Evolutionary conservation across 2,113 vertebrate species (phyloP).

Genomic region (Cottus gobio): DNA sequence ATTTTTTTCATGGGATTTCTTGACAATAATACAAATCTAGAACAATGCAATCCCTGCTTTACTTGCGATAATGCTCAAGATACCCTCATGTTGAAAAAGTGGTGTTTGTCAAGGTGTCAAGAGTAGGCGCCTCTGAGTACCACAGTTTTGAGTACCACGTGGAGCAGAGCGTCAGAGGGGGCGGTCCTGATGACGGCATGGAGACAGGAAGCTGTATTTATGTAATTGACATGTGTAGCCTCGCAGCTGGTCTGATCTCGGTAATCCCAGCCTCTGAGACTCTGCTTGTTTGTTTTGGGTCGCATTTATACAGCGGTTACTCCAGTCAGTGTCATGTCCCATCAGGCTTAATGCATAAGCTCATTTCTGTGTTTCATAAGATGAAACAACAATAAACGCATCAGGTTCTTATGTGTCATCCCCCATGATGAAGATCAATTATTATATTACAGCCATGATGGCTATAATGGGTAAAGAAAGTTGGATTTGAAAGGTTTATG

Average conservation of each 20-base stretch:
- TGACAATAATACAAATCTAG: neutral
- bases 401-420: neutral
- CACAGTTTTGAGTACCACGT: neutral
- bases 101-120: conserved; percentile 39
- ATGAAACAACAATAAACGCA: neutral
- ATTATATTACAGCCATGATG: neutral
- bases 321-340: conserved; percentile 22
- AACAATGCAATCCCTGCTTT: too few relatives aligned
- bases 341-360: conserved; percentile 46
- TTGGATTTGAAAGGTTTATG: conserved; percentile 9
- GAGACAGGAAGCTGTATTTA: conserved; percentile 61
- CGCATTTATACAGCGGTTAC: conserved; percentile 31
- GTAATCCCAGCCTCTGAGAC: conserved; percentile 60
- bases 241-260: conserved; percentile 67
- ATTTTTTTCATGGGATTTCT: neutral
- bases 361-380: conserved; percentile 24
- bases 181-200: conserved; percentile 47
- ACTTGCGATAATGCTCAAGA: too few relatives aligned
- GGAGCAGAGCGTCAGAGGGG: neutral
- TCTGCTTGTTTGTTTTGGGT: conserved; percentile 44
- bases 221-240: conserved; percentile 69
- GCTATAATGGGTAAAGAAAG: neutral
- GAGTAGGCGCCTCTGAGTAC: conserved; percentile 38
- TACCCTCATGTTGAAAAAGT: too few relatives aligned
- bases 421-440: neutral